Evolutionary conservation across 2,113 vertebrate species (phyloP).

Genomic region (Pelvicachromis taeniatus): DNA sequence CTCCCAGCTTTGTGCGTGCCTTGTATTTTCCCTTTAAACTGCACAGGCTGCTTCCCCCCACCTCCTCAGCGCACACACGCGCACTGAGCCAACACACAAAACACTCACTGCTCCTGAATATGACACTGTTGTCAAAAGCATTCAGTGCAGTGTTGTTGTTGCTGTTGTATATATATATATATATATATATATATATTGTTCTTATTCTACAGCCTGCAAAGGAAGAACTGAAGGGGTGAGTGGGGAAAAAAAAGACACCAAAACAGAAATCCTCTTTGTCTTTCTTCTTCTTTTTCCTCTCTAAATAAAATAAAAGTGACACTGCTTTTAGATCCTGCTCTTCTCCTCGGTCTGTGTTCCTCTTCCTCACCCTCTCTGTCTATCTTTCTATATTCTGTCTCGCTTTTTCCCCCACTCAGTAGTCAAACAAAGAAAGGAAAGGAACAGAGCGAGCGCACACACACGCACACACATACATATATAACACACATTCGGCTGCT

Average conservation of each 20-base stretch:
- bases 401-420: constrained; percentile 65
- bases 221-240: not conserved
- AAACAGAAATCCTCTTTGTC: constrained; percentile 55
- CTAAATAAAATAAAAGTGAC: constrained; percentile 40
- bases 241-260: not conserved
- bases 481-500: constrained; percentile 55
- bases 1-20: constrained; percentile 67
- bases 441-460: constrained; percentile 66
- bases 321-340: constrained; percentile 34
- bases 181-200: not conserved
- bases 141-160: constrained; percentile 16
- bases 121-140: constrained; percentile 56
- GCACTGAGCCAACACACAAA: constrained; percentile 42
- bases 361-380: constrained; percentile 44
- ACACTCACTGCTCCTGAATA: constrained; percentile 43
- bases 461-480: constrained; percentile 33
- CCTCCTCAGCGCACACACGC: constrained; percentile 39
- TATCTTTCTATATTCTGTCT: constrained; percentile 65
- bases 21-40: constrained; percentile 72
- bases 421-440: constrained; percentile 84
- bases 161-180: not conserved
- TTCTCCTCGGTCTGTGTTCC: constrained; percentile 40
- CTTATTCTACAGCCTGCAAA: constrained; percentile 18
- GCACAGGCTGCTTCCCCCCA: constrained; percentile 48
- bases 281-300: not conserved